Base-by-base conservation (phyloP, 2,888 invertebrate species). In the Tridacna crocea region DNA sequence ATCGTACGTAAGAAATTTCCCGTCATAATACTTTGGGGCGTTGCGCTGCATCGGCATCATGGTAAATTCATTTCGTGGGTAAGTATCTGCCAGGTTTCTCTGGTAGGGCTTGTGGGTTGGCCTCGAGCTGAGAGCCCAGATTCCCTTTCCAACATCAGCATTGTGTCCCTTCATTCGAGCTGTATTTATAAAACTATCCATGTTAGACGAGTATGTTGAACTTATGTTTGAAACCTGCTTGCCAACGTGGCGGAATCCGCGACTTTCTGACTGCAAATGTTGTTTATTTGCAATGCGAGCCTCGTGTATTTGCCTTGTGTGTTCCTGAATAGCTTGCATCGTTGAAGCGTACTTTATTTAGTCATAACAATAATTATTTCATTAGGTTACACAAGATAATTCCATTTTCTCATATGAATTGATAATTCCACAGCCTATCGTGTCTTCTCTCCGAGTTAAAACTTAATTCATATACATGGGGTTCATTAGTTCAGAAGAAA, bases 61-160 rank as follows among this genome's bases (percentile, higher is more conserved):
- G 4, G 93, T 93, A 80, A 91, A 93, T 48, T 91, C 90, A 83
- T 94, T 93, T 15, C 93, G 84, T 10, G 94, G 94, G 75, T 92
- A 94, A 36, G 89, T 85, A 79, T 94, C 94, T 47, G 79, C 76
- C n/a, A 93, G 82, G 26, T 87, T 85, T 0, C 91, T 83, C 8
- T 87, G 68, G 79, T 93, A 93, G 4, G 85, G 82, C 70, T 84
- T 89, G 10, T 73, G 65, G 2, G 77, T 76, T 0, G 88, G 74
- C 55, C 68, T 60, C 1, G 82, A 75, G 15, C 82, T 85, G 36
- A 86, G 51, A 13, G 82, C 84, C 86, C 86, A 86, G 0, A 80
- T 73, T 8, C 78, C 78, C 13, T 66, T 72, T 10, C 75, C 77
- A 13, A 75, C 61, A 4, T 75, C 74, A 3, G 83, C 65, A 46